These are phyloP conservation scores for Mastomys natalensis DNA, from an alignment of 2,113 vertebrate genomes.

Conservation along the genomic window DNA sequence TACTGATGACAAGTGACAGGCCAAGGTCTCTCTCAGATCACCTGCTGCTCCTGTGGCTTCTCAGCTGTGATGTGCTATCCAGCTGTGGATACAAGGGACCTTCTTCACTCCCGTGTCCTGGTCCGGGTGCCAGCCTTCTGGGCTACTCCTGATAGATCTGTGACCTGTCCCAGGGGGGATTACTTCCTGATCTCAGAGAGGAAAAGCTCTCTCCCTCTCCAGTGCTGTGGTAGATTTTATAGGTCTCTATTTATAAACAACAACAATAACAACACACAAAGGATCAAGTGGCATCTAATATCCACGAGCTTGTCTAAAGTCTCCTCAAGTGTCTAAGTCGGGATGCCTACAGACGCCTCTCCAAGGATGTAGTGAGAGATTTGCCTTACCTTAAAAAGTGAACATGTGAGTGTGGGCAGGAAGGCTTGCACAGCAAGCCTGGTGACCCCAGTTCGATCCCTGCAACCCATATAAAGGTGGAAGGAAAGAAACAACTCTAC, in stretches of 20 bases:
- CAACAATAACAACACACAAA: no score
- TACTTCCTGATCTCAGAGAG: background rate
- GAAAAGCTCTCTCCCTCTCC: background rate
- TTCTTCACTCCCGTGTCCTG: background rate
- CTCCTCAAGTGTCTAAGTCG: no score
- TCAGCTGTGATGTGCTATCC: background rate
- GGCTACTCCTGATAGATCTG: background rate
- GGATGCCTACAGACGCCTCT: conserved; percentile 14
- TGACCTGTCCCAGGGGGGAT: background rate
- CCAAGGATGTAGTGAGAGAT: background rate
- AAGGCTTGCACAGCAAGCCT: conserved; percentile 37
- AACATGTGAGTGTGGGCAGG: conserved; percentile 42
- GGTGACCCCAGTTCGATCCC: background rate
- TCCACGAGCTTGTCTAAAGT: no score
- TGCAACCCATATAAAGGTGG: background rate
- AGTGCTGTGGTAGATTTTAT: background rate
- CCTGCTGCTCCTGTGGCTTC: background rate
- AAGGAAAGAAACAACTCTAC: background rate
- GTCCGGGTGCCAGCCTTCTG: background rate
- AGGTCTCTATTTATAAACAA: background rate
- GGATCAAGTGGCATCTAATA: background rate
- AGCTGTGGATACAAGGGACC: background rate
- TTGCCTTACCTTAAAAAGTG: conserved; percentile 33
- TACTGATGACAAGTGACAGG: background rate
- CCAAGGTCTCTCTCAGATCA: background rate